Base-by-base conservation (phyloP, 2,888 invertebrate species). In the Ephialtes manifestator region DNA sequence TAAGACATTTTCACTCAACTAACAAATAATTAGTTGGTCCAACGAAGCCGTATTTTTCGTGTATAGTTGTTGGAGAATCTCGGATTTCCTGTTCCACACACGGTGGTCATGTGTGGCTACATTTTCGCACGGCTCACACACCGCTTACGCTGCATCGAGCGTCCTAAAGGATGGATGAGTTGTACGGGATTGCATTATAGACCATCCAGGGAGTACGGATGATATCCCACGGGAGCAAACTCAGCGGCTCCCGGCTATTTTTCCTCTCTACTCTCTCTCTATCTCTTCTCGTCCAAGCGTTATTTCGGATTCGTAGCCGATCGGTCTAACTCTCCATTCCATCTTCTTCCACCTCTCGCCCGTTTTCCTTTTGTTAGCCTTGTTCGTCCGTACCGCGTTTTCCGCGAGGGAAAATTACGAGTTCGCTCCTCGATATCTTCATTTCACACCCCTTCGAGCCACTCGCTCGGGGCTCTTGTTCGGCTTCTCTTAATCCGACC, bases 191-290 rank as follows among this genome's bases (percentile, higher is more conserved):
- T 87, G 88, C 89, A 88, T 89, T 89, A 89, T 88, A 85, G 84
- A 83, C 81, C 65, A 84, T 86, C 83, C 77, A 67, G 83, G 78
- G 79, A 84, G 78, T 81, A 85, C 77, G 75, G 81, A 86, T 85
- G 87, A 89, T 88, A 89, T 89, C 89, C 86, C 87, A 72, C 76
- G 88, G 86, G 89, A 88, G 86, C 88, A 81, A 88, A 89, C 88
- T 88, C 87, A 87, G 86, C 87, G 83, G 70, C 51, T 67, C 35
- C 18, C 28, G 71, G 84, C 81, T 87, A 87, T 87, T 87, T 87
- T 87, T 88, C 83, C 76, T 84, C 43, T 65, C 39, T 39, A 24
- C 24, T 60, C 10, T n/a, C 18, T 46, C 48, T 31, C 20, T 60
- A 8, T 48, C 53, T 31, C 35, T 65, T 55, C 58, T 60, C 48